Base-by-base conservation (phyloP, 2,888 invertebrate species). In the Nysson spinosus region DNA sequence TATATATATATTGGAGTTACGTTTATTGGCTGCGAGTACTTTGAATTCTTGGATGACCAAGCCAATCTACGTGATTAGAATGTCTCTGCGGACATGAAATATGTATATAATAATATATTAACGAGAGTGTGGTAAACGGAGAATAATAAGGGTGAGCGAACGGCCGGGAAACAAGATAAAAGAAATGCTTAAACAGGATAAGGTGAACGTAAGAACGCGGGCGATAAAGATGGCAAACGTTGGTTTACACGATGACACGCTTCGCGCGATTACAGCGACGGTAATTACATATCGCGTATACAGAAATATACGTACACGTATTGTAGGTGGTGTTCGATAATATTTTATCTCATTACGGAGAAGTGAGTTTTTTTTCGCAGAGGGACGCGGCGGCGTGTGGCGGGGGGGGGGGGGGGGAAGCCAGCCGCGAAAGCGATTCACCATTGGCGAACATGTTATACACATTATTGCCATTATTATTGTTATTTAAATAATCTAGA, bases 151-250 rank as follows among this genome's bases (percentile, higher is more conserved):
- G 37, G 44, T 26, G 50, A 46, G 57, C 49, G 50, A 52, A 52
- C 24, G 11, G 5, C 28, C 56, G 17, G 49, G 47, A 55, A 43
- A 47, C 22, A 17, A 42, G 42, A 52, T 60, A 40, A 32, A 47
- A 50, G 24, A 44, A 32, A 20, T 28, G 22, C 47, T 32, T 37
- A 42, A 43, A 47, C 42, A 50, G 49, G 60, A 72, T 60, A 65
- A 72, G 35, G 51, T 4, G 19, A 30, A 47, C 24, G 55, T 54
- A 68, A 64, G 64, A 47, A 40, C 30, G 69, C n/a, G n/a, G n/a
- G n/a, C 69, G 72, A 72, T 72, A 72, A 69, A 60, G 61, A 52
- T 65, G 61, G 65, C 58, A 64, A 46, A n/a, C n/a, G n/a, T 52
- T 35, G 60, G 65, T 57, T 72, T 60, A 51, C 50, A 64, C 54